Conservation (phyloP, 2,888 invertebrate species). For the Athrips mouffetella region DNA sequence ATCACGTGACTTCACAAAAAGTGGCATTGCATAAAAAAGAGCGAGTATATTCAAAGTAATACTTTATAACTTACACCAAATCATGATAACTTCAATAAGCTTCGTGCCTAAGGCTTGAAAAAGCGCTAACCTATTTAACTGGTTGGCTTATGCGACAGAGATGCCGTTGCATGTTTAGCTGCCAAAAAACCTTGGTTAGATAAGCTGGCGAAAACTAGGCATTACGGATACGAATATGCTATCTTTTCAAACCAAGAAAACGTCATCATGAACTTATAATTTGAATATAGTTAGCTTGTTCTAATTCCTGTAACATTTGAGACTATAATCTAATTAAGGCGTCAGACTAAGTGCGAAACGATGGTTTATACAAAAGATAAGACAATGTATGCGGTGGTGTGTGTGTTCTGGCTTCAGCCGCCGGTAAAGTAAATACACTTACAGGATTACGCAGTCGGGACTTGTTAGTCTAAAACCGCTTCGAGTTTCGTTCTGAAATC, state of each 20-base stretch:
- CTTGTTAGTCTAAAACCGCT: neutral
- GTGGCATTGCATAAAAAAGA: too few relatives aligned
- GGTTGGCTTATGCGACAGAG: slow-evolving; percentile 9
- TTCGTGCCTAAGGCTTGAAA: too few relatives aligned
- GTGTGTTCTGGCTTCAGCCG: neutral
- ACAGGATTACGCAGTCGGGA: slow-evolving; percentile 11
- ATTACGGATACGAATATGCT: too few relatives aligned
- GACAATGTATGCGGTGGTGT: slow-evolving; percentile 8
- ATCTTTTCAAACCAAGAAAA: neutral
- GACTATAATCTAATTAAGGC: slow-evolving; percentile 29
- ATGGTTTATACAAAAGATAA: slow-evolving; percentile 5
- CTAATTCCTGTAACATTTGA: neutral
- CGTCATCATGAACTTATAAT: neutral
- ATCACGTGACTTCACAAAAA: too few relatives aligned
- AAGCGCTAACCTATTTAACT: too few relatives aligned
- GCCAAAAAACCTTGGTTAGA: neutral
- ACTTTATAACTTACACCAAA: too few relatives aligned
- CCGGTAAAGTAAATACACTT: slow-evolving; percentile 12
- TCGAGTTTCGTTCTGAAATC: slow-evolving; percentile 1
- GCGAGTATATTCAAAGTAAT: too few relatives aligned
- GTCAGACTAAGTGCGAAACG: slow-evolving; percentile 19
- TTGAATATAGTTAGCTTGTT: slow-evolving; percentile 1
- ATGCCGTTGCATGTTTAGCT: neutral
- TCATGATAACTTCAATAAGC: too few relatives aligned
- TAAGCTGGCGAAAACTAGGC: neutral